Base-by-base conservation (phyloP, 2,888 invertebrate genomes). In the Acanthosepion lycidas region DNA sequence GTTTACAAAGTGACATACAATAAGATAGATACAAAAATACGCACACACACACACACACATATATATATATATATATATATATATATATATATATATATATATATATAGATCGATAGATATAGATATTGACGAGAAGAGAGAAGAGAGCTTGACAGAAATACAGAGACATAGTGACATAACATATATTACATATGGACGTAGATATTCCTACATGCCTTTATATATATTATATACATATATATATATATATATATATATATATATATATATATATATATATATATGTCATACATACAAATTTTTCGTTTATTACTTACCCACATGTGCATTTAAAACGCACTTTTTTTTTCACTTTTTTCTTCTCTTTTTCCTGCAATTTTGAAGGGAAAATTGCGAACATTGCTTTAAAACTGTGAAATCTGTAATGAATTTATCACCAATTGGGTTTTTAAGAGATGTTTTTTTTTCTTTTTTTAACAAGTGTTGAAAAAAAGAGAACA, bases 271-370 rank as follows among this genome's bases (percentile, higher is more conserved):
- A 78, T 28, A 78, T 78, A 26, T 6, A 20, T n/a, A n/a, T n/a
- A n/a, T n/a, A 20, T 55, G 20, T 20, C 28, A 2, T 64, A 64
- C 23, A 26, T 64, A 78, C 33, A 18, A 78, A 78, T 33, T 15
- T 15, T 78, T 78, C 78, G 78, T 78, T n/a, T n/a, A n/a, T n/a
- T 78, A 78, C 78, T 78, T 78, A 78, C 78, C 78, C 78, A 78
- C 78, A 78, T 15, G 78, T 78, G 78, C 78, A 78, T n/a, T 78
- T 78, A 78, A 78, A 78, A 15, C 78, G 78, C 78, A 78, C 78
- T 78, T 78, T 78, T 78, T 78, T 78, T 78, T 78, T 78, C 78
- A 78, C 78, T 78, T 78, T 78, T 78, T n/a, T n/a, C n/a, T 78
- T 78, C n/a, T 78, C 78, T 78, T 78, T 78, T 78, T 78, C 78